These are phyloP conservation scores for Acrocephalus arundinaceus DNA, from an alignment of 2,113 vertebrate species.

Conservation along the genomic window DNA sequence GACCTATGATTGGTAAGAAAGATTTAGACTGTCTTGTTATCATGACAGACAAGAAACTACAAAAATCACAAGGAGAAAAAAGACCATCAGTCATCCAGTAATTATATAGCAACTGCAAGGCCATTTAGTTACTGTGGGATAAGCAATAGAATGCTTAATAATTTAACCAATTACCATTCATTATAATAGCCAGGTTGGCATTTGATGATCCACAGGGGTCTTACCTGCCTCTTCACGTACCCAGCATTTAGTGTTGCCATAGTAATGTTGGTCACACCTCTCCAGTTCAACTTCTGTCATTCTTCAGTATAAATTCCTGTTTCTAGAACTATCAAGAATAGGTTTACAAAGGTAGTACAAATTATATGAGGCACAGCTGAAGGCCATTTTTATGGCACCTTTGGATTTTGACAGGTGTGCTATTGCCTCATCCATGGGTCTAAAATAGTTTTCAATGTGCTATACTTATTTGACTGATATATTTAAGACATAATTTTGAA, in stretches of 20 bases:
- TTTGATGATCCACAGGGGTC: constrained; percentile 71
- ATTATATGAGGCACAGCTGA: constrained; percentile 46
- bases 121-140: constrained; percentile 75
- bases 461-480: not conserved
- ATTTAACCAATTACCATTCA: constrained; percentile 76
- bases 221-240: constrained; percentile 68
- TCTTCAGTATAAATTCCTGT: constrained; percentile 58
- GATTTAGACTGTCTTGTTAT: constrained; percentile 13
- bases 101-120: constrained; percentile 75
- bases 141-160: constrained; percentile 79
- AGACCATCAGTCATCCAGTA: constrained; percentile 68
- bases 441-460: not conserved
- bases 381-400: constrained; percentile 12
- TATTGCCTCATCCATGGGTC: not conserved
- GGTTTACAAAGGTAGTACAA: constrained; percentile 60
- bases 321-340: constrained; percentile 57
- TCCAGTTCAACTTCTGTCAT: constrained; percentile 59
- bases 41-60: constrained; percentile 41
- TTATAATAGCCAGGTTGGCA: constrained; percentile 75
- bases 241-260: constrained; percentile 51
- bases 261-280: constrained; percentile 58
- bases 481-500: not conserved
- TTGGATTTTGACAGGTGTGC: constrained; percentile 51
- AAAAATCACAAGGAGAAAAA: constrained; percentile 63
- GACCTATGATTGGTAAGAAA: not conserved